Evolutionary conservation across 2,888 invertebrate species (phyloP).

Genomic region (Drosophila putrida): DNA sequence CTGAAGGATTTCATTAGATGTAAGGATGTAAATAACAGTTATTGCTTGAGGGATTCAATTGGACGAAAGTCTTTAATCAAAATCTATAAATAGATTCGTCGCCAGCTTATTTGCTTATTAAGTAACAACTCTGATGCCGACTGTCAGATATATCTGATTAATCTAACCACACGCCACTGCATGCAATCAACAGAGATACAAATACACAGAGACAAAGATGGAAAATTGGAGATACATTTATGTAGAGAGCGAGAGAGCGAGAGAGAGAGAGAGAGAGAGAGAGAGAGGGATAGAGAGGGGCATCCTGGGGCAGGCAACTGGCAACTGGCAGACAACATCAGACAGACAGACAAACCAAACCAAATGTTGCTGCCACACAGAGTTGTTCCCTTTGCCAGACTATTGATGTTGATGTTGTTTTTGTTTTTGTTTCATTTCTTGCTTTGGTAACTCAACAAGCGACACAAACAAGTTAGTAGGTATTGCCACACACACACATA

Average conservation of each 20-base stretch:
- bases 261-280: background rate
- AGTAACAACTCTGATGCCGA: conserved; percentile 29
- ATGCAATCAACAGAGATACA: conserved; percentile 32
- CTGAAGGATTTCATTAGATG: conserved; percentile 25
- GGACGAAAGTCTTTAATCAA: conserved; percentile 35
- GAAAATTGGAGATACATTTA: no score
- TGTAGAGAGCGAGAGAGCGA: no score
- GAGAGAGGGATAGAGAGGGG: background rate
- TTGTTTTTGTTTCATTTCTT: conserved; percentile 26
- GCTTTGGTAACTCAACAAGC: conserved; percentile 38
- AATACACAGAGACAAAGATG: background rate
- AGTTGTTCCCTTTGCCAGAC: background rate
- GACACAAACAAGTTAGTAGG: conserved; percentile 40
- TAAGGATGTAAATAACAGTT: conserved; percentile 36
- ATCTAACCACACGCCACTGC: conserved; percentile 33
- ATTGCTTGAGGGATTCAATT: conserved; percentile 17
- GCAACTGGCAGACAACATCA: conserved; percentile 39
- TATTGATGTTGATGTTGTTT: conserved; percentile 12
- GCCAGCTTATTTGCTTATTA: conserved; percentile 42
- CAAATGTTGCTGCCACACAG: conserved; percentile 20
- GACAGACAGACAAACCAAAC: conserved; percentile 22
- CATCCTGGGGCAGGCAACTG: conserved; percentile 1
- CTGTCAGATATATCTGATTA: conserved; percentile 45
- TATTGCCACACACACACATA: conserved; percentile 11
- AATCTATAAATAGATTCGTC: conserved; percentile 50